phyloP scores from a whole-genome alignment of 1,140 invertebrate genomes.

The Drosophila leontia region DNA sequence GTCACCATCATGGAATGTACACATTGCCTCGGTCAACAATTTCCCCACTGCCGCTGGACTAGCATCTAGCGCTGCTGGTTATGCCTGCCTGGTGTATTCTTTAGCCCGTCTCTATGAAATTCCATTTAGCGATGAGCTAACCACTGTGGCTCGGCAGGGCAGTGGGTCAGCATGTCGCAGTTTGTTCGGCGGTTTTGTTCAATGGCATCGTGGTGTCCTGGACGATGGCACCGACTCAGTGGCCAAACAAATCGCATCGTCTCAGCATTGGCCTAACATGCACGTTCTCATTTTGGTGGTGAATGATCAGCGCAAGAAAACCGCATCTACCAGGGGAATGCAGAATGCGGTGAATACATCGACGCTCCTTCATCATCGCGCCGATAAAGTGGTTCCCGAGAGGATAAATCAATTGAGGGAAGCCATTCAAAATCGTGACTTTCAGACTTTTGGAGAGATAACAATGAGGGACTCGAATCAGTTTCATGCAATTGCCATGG shows the following conservation, averaged over 20 bases:
- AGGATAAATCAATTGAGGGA: slow-evolving; percentile 86
- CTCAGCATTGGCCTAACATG: slow-evolving; percentile 96
- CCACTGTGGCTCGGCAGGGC: slow-evolving; percentile 93
- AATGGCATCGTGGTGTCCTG: slow-evolving; percentile 92
- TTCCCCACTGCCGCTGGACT: slow-evolving; percentile 99
- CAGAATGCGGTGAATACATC: slow-evolving; percentile 92
- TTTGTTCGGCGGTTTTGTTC: slow-evolving; percentile 95
- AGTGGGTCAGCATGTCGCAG: slow-evolving; percentile 99
- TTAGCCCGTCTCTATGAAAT: slow-evolving; percentile 92
- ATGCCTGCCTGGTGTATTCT: slow-evolving; percentile 94
- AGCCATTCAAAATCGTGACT: slow-evolving; percentile 93
- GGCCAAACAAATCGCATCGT: slow-evolving; percentile 90
- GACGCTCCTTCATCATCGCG: slow-evolving; percentile 91
- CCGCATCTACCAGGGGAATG: slow-evolving; percentile 97
- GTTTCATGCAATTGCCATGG: slow-evolving; percentile 97
- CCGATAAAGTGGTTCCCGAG: slow-evolving; percentile 90
- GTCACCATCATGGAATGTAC: slow-evolving; percentile 89
- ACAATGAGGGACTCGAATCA: slow-evolving; percentile 99
- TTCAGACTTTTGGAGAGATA: slow-evolving; percentile 94
- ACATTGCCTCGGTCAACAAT: slow-evolving; percentile 97
- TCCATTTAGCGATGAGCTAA: slow-evolving; percentile 91
- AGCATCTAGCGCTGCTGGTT: slow-evolving; percentile 99
- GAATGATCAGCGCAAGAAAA: slow-evolving; percentile 94
- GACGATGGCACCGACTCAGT: slow-evolving; percentile 93
- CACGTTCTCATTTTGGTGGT: slow-evolving; percentile 96